Evolutionary conservation across 1,140 invertebrate species (phyloP), one percentile per base, ranked within the genome.

Genomic region (Diorhabda elongata): DNA sequence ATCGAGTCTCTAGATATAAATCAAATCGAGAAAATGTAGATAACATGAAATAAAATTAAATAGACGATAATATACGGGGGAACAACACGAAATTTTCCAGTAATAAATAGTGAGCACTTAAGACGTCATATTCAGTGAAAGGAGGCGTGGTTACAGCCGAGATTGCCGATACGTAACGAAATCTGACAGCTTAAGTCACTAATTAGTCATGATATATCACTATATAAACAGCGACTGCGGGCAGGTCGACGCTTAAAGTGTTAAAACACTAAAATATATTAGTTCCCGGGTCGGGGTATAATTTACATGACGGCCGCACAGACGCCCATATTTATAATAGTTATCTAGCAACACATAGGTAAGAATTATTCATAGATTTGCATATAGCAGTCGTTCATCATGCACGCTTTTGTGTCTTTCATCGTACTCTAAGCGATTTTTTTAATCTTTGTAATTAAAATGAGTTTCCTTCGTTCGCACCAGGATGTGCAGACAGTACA

Each of bases 201-300:
- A 79, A 79, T 79, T 79, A 79, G 76, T 75, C 69, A 73, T 75
- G 73, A 79, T 79, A 79, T 79, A 79, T 79, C 78, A 78, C 76
- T 74, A 76, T 74, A 77, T 78, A 79, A 79, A 79, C 75, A 77
- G 75, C 73, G 75, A 71, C 71, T 77, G 73, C 74, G 69, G 73
- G 66, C 70, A 68, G 70, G 65, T 69, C 71, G 68, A 76, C 74
- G 75, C 75, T 75, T 66, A 66, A 76, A 77, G 76, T 78, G 78
- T 79, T 78, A 77, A 76, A 77, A 75, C 75, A 78, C 74, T 78
- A 73, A 78, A 78, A 79, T 79, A 79, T 79, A 79, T 79, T 78
- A 77, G 75, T 76, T 76, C 74, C 75, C 74, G 72, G 68, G 66
- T 68, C 61, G 71, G 26, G 26, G 69, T 74, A 75, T 79, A 76